Base-by-base conservation (phyloP, 2,113 vertebrate species). In the Vimba vimba region DNA sequence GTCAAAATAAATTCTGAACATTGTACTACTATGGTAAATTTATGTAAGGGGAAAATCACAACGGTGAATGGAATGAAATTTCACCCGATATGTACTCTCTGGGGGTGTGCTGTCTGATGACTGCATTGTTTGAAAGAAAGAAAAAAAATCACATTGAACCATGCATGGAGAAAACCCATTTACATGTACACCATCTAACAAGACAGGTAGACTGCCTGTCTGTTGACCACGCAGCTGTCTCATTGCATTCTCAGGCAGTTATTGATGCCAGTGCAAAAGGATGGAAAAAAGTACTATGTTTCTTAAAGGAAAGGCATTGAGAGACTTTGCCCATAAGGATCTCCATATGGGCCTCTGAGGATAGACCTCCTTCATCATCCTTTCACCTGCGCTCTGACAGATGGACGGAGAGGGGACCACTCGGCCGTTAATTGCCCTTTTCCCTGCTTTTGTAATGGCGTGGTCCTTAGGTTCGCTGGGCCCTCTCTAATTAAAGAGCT, bases 381-480 rank as follows among this genome's bases (percentile, higher is more conserved):
- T 79, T 92, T 94, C 88, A 95, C 94, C 94, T 95, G 93, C 93
- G 84, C 91, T 89, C 82, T 94, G 93, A 93, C 95, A 96, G 94
- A 96, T 95, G 94, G 94, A 93, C 0, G 60, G 21, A 90, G 92
- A 85, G 66, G 88, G 87, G 87, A 88, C 85, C 87, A 85, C 87
- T 92, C 93, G 90, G 93, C 91, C 93, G 92, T 93, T 96, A 96
- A 96, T 96, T 96, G 93, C 92, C 94, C 93, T 94, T 95, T 94
- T 95, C 93, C 79, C 89, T 85, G 85, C 75, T 91, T 89, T 90
- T 92, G 91, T 91, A 91, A 90, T 87, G 87, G 89, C 83, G 85
- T 92, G 92, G 94, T 95, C 94, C 81, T 90, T 89, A 94, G 93
- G 95, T 96, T 95, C 92, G 92, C 90, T 86, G 91, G 91, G 93